Conservation (phyloP, 2,797 vertebrate genomes). For the Mycteria americana region DNA sequence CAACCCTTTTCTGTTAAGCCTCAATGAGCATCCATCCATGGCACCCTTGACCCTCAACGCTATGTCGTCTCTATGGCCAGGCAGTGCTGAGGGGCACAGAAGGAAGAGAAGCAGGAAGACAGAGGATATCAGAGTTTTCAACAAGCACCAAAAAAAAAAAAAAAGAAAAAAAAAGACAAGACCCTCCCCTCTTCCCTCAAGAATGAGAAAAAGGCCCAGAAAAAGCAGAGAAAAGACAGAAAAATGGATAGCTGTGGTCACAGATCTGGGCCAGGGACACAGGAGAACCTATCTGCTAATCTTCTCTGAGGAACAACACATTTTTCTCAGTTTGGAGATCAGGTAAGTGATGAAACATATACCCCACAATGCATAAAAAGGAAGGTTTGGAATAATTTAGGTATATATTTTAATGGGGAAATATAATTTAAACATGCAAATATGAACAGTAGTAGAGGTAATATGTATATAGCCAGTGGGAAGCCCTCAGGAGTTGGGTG, state of each 20-base stretch:
- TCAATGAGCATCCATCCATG: background rate
- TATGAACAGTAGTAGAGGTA: background rate
- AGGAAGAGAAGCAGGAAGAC: background rate
- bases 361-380: background rate
- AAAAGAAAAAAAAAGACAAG: background rate
- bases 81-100: background rate
- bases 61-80: background rate
- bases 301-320: background rate
- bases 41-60: background rate
- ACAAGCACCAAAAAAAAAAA: background rate
- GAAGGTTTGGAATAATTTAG: background rate
- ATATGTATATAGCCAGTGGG: background rate
- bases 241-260: background rate
- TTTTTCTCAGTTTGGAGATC: background rate
- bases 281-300: background rate
- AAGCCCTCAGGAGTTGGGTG: background rate
- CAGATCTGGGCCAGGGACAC: background rate
- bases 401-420: background rate
- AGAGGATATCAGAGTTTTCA: background rate
- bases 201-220: background rate
- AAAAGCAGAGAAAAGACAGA: background rate
- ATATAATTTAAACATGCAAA: background rate
- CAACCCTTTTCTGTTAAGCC: background rate
- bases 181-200: background rate
- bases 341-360: background rate